Percentiles rank a stretch among this genome's conserved stretches.
These are phyloP conservation scores for Panthera tigris DNA, from an alignment of 2,113 vertebrate genomes.

Conservation along the genomic window DNA sequence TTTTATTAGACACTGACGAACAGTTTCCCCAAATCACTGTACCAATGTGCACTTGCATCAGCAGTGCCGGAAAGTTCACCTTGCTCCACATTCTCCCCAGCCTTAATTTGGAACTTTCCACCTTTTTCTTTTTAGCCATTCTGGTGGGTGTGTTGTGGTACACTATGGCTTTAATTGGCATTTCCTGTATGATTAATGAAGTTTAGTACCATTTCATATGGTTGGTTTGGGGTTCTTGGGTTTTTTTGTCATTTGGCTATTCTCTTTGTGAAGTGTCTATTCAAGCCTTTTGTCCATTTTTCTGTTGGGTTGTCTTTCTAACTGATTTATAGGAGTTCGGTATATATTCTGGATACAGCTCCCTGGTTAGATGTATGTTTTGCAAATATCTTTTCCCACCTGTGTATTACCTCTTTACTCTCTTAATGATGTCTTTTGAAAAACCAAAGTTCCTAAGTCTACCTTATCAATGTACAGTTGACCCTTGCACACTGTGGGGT, in stretches of 20 bases:
- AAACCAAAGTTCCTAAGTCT: not conserved
- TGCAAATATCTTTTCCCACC: not conserved
- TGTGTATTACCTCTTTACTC: not conserved
- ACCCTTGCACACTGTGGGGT: not conserved
- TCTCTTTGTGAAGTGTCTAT: not conserved
- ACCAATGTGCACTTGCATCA: not conserved
- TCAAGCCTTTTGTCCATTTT: not conserved
- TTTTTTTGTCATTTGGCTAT: not conserved
- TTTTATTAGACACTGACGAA: constrained; percentile 41
- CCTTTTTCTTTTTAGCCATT: not conserved
- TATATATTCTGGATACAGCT: not conserved
- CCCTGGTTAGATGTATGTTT: not conserved
- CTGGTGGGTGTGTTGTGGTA: not conserved
- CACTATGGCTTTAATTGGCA: not conserved
- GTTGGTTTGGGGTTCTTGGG: not conserved
- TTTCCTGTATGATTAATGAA: constrained; percentile 2
- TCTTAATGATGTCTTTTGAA: not conserved
- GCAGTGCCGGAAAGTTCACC: not conserved
- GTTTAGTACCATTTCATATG: not conserved
- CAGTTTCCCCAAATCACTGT: not conserved
- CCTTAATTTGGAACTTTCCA: not conserved
- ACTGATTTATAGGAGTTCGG: not conserved
- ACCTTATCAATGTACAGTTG: not conserved
- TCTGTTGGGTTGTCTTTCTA: not conserved
- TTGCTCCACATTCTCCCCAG: not conserved